Conservation (phyloP, 2,888 invertebrate genomes). For the Plagodis pulveraria region DNA sequence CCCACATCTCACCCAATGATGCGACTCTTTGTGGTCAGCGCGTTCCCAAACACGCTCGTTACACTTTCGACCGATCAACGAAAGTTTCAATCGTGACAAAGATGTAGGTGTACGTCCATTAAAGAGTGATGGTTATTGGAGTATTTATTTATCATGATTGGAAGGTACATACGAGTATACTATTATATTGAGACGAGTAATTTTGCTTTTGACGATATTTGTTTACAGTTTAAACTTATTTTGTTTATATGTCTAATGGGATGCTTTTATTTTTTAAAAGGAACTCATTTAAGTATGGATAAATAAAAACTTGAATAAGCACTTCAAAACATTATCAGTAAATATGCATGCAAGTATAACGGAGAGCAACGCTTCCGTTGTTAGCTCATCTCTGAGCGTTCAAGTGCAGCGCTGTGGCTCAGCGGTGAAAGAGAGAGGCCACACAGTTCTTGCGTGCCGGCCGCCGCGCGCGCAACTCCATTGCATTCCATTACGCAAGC, state of each 20-base stretch:
- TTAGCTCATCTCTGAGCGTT: slow-evolving; percentile 58
- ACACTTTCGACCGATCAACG: slow-evolving; percentile 80
- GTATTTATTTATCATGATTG: slow-evolving; percentile 29
- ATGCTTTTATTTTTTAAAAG: neutral
- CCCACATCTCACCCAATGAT: slow-evolving; percentile 79
- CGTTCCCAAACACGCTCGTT: slow-evolving; percentile 76
- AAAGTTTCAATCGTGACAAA: slow-evolving; percentile 69
- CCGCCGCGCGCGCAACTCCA: slow-evolving; percentile 57
- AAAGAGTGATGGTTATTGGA: slow-evolving; percentile 26
- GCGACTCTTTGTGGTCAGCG: slow-evolving; percentile 74
- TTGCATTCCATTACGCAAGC: slow-evolving; percentile 71
- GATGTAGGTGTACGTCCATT: slow-evolving; percentile 46
- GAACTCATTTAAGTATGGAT: neutral
- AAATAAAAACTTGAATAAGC: slow-evolving; percentile 7
- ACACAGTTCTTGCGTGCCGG: slow-evolving; percentile 63
- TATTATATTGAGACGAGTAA: slow-evolving; percentile 3
- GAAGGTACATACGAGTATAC: too few species aligned
- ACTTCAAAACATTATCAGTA: slow-evolving; percentile 13
- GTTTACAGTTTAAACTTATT: slow-evolving; percentile 10
- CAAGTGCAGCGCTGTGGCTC: slow-evolving; percentile 52
- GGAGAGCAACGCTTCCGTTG: slow-evolving; percentile 21
- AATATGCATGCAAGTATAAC: slow-evolving; percentile 7
- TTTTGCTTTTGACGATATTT: slow-evolving; percentile 5
- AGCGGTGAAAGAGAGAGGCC: slow-evolving; percentile 78
- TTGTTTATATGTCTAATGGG: slow-evolving; percentile 14